A percentile compares a stretch with the other conserved stretches of the same genome.
Evolutionary conservation across 2,797 vertebrate species (phyloP).

Genomic region (Coreius guichenoti): DNA sequence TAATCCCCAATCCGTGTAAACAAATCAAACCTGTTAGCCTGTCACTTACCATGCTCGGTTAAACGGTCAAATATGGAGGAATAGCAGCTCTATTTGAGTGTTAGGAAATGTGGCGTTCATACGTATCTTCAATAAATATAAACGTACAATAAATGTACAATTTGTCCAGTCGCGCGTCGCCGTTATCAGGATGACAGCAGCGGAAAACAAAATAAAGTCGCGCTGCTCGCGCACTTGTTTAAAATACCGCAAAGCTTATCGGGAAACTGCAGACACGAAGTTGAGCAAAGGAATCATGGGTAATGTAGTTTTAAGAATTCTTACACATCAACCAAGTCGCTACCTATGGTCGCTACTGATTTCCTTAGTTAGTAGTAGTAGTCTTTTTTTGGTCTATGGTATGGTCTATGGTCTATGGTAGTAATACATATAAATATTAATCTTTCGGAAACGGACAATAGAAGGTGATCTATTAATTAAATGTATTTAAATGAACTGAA

Average conservation of each 20-base stretch:
- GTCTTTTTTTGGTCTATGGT: no score
- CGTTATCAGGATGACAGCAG: conserved; percentile 15
- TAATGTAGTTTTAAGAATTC: conserved; percentile 18
- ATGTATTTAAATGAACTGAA: background rate
- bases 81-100: background rate
- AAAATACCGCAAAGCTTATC: conserved; percentile 56
- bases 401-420: no score
- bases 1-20: background rate
- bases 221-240: conserved; percentile 49
- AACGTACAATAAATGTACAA: background rate
- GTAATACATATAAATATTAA: background rate
- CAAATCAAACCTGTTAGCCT: conserved; percentile 21
- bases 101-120: background rate
- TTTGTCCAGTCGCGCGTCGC: background rate
- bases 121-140: background rate
- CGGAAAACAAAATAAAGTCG: background rate
- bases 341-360: background rate
- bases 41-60: conserved; percentile 11
- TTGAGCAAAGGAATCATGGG: background rate
- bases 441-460: background rate
- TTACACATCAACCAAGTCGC: background rate
- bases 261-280: conserved; percentile 29
- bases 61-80: background rate
- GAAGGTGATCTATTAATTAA: background rate
- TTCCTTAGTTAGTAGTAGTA: background rate